A percentile compares a stretch with the other conserved stretches of the same genome.
phyloP scores from a whole-genome alignment of 2,888 invertebrate species.

The Lasioglossum morio region DNA sequence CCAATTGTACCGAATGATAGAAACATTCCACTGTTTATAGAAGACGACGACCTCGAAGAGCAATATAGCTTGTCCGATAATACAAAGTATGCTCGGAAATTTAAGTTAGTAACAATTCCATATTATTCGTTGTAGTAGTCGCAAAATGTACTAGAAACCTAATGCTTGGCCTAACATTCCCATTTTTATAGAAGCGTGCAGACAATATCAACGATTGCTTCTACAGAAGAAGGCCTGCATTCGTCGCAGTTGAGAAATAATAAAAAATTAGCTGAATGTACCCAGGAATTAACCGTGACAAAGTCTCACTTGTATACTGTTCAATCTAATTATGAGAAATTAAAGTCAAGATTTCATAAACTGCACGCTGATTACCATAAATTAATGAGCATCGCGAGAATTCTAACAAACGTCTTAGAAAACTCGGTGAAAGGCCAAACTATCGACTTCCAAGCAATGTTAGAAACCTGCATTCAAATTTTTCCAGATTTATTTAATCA shows the following conservation, averaged over 20 bases:
- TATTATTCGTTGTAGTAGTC: not conserved
- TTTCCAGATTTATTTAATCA: constrained; percentile 85
- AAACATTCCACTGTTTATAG: constrained; percentile 73
- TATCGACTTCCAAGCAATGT: constrained; percentile 85
- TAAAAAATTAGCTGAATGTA: constrained; percentile 45
- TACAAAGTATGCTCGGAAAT: constrained; percentile 43
- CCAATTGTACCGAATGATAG: constrained; percentile 72
- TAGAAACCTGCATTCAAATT: constrained; percentile 85
- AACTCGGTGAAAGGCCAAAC: constrained; percentile 86
- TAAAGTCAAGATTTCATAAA: constrained; percentile 82
- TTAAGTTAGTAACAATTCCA: constrained; percentile 55
- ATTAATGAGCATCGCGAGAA: constrained; percentile 86
- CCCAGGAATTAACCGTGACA: constrained; percentile 71
- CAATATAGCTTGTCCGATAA: constrained; percentile 59
- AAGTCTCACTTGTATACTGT: constrained; percentile 76
- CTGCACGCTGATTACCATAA: constrained; percentile 84
- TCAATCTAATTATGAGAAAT: constrained; percentile 78
- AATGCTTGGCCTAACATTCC: constrained; percentile 17
- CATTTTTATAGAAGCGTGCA: constrained; percentile 73
- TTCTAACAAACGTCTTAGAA: constrained; percentile 87
- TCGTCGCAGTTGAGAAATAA: constrained; percentile 31
- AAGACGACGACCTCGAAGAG: constrained; percentile 66
- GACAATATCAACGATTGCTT: constrained; percentile 71
- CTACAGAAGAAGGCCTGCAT: constrained; percentile 57
- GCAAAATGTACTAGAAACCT: not conserved